Base-by-base conservation (phyloP, 2,113 vertebrate species). In the Paradisaea rubra region DNA sequence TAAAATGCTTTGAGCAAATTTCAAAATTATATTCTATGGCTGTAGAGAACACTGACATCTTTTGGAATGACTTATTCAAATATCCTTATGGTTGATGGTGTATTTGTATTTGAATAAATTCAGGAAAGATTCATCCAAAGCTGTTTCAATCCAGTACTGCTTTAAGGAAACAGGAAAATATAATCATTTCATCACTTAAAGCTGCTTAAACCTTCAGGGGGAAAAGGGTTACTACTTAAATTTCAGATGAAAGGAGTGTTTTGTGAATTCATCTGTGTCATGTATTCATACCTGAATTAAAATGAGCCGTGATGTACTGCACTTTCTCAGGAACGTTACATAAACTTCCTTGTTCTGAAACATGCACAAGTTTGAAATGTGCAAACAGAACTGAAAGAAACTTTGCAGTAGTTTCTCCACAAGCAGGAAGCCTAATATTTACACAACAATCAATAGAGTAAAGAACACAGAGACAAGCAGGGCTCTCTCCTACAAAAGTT, bases 221-320 rank as follows among this genome's bases (percentile, higher is more conserved):
- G 14, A 93, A 96, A 93, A 94, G 94, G 66, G 94, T 97, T 97
- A 85, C 93, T 97, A 64, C 94, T 97, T 95, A 94, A 93, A 93
- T 92, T 92, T 93, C 94, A 86, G 94, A 92, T 98, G 98, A 98
- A 98, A 98, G 93, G 91, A 95, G 93, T 73, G 68, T 97, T 96
- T 97, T 98, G 97, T 98, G 95, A 98, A 98, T 98, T 98, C 98
- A 98, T 96, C 84, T 97, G 95, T 97, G 91, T 97, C 94, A 96
- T 95, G 79, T 96, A 95, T 97, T 98, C 97, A 97, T 98, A 98
- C 97, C 96, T 97, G 93, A 94, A 94, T 96, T 97, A 98, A 97
- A 98, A 97, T 94, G 88, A 97, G 81, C 96, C 97, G 71, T 59
- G 96, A 96, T 96, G 96, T 96, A 16, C 76, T 95, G 93, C 73